phyloP scores from a whole-genome alignment of 2,888 invertebrate species.

The Maniola hyperantus region DNA sequence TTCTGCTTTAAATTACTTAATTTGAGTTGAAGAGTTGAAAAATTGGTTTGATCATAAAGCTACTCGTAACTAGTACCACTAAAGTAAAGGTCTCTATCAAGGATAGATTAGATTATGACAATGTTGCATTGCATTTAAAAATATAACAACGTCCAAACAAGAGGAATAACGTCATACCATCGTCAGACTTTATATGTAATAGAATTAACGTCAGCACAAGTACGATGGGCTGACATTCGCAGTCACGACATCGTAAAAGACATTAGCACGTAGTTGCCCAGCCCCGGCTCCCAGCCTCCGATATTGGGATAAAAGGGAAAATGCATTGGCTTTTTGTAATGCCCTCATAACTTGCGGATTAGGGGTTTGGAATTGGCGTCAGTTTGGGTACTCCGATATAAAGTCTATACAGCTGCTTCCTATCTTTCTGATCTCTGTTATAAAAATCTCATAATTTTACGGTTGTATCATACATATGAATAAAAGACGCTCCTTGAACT shows the following conservation, averaged over 20 bases:
- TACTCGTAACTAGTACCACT: too few relatives aligned
- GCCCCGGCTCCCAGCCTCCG: constrained; percentile 47
- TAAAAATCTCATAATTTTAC: neutral
- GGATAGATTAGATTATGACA: too few relatives aligned
- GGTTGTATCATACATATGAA: neutral
- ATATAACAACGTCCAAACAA: neutral
- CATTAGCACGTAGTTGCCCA: constrained; percentile 75
- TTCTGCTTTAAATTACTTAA: neutral
- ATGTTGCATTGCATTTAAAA: too few relatives aligned
- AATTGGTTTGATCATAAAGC: neutral
- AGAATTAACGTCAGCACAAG: constrained; percentile 45
- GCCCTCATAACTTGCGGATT: constrained; percentile 70
- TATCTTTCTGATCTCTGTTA: neutral
- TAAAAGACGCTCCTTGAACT: neutral
- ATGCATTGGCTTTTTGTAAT: constrained; percentile 79
- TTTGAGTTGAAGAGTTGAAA: neutral
- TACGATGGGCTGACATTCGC: constrained; percentile 54
- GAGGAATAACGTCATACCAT: neutral
- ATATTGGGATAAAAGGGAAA: constrained; percentile 69
- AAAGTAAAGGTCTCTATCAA: neutral
- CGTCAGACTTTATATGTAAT: constrained; percentile 14
- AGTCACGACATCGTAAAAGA: constrained; percentile 67
- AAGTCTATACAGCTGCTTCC: neutral
- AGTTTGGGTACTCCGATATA: constrained; percentile 20
- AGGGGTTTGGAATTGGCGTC: constrained; percentile 49